Conservation (phyloP, 2,888 invertebrate species). For the Apamea anceps region DNA sequence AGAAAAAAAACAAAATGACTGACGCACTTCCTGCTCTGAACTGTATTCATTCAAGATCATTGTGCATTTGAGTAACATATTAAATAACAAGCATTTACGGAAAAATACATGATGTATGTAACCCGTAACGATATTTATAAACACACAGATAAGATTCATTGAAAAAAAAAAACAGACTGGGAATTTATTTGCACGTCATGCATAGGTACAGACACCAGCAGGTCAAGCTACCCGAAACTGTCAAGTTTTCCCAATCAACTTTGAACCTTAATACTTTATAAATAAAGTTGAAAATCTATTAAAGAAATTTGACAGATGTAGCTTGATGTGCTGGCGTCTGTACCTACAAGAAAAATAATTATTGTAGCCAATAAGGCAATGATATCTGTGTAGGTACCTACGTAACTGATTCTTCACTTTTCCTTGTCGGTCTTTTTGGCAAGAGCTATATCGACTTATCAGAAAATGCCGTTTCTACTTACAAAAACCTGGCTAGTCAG, state of each 20-base stretch:
- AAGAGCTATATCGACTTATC: not conserved
- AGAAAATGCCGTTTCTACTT: not conserved
- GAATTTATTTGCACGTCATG: slow-evolving; percentile 40
- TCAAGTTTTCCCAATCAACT: too few species aligned
- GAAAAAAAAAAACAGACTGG: slow-evolving; percentile 21
- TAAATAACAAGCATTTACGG: slow-evolving; percentile 22
- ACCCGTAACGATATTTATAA: slow-evolving; percentile 40
- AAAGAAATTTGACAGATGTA: too few species aligned
- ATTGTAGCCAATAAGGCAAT: not conserved
- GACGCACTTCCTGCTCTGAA: not conserved
- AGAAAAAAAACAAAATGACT: slow-evolving; percentile 22
- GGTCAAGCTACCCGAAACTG: too few species aligned
- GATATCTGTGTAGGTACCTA: not conserved
- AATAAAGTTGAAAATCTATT: too few species aligned
- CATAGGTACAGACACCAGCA: too few species aligned
- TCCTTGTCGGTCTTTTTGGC: not conserved
- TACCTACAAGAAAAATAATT: slow-evolving; percentile 6
- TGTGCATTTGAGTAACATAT: slow-evolving; percentile 35
- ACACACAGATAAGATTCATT: slow-evolving; percentile 35
- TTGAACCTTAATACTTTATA: too few species aligned
- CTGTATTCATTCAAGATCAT: not conserved
- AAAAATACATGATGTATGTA: slow-evolving; percentile 25
- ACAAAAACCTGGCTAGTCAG: not conserved
- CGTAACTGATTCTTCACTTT: not conserved
- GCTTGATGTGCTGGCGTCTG: too few species aligned